Conservation (phyloP, 2,797 vertebrate species). For the Betta splendens region DNA sequence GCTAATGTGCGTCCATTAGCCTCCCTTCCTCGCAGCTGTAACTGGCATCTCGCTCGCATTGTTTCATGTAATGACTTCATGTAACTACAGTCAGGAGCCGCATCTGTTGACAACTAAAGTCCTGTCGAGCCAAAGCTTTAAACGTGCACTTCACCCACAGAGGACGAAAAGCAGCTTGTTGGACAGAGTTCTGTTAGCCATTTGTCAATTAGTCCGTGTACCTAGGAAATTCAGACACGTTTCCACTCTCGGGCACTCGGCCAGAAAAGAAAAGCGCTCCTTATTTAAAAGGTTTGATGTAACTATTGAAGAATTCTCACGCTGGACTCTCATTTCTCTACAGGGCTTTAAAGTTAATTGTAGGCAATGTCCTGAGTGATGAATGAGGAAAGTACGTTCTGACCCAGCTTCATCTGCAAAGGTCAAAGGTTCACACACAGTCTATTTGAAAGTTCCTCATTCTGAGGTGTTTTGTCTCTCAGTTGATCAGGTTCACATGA, state of each 20-base stretch:
- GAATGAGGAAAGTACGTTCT: slow-evolving; percentile 3
- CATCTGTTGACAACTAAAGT: slow-evolving; percentile 32
- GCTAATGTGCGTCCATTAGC: slow-evolving; percentile 12
- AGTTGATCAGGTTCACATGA: too few species aligned
- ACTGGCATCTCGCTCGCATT: slow-evolving; percentile 37
- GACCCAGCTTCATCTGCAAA: neutral
- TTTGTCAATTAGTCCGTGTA: slow-evolving; percentile 7
- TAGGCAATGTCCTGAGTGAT: slow-evolving; percentile 10
- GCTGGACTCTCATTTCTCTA: slow-evolving; percentile 37
- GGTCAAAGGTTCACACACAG: too few species aligned
- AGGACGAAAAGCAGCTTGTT: slow-evolving; percentile 44
- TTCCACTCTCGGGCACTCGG: neutral
- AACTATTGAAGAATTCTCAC: slow-evolving; percentile 2
- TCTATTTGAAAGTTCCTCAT: too few species aligned
- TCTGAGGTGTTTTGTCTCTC: too few species aligned
- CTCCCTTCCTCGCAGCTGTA: slow-evolving; percentile 29
- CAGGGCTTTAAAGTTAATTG: slow-evolving; percentile 7
- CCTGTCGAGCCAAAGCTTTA: slow-evolving; percentile 26
- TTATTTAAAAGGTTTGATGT: slow-evolving; percentile 8
- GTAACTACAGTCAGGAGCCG: slow-evolving; percentile 26
- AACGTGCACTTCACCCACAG: slow-evolving; percentile 19
- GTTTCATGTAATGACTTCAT: slow-evolving; percentile 63
- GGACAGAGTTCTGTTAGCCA: slow-evolving; percentile 24
- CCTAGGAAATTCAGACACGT: slow-evolving; percentile 7
- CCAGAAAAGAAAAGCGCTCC: slow-evolving; percentile 28